Evolutionary conservation across 2,113 vertebrate species (phyloP), one percentile per base, ranked within the genome.

Genomic region (Jaculus jaculus): DNA sequence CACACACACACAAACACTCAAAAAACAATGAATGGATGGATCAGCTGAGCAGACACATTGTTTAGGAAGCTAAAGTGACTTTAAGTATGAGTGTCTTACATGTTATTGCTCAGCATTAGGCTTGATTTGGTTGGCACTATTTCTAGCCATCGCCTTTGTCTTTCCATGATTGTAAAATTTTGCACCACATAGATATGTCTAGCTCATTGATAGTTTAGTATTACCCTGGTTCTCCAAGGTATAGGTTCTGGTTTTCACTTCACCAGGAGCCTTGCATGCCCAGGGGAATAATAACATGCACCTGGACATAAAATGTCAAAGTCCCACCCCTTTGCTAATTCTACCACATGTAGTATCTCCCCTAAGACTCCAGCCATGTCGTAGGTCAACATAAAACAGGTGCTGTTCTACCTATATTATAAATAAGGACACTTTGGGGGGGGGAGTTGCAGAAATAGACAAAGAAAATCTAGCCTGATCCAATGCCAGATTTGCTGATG

Each of bases 231-330:
- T 73, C 75, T 87, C 73, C 26, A 30, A 90, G 87, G 24, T 60
- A 15, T 32, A 72, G 72, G 21, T 54, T 92, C n/a, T 92, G 60
- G 85, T 90, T 95, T 93, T 93, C 63, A 68, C 68, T 87, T 69
- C 51, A 4, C 75, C 34, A 66, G 51, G 66, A 75, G 11, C 42
- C 39, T 89, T 73, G 63, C 34, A 37, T 73, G 37, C 54, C 60
- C 34, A 69, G 87, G n/a, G 66, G 51, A 87, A 90, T 86, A 90
- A 82, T 65, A 73, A 58, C 28, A 20, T 7, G 9, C 32, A 63
- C 34, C 17, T 37, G 58, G 42, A 80, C 80, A 20, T 58, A 37
- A 72, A 72, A 87, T 91, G 71, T 75, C 7, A 69, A 54, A 34
- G 24, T 79, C 89, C 58, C 72, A 6, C 24, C 47, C 23, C 60